Conservation (phyloP, 2,888 invertebrate genomes). For the Watsonalla cultraria region DNA sequence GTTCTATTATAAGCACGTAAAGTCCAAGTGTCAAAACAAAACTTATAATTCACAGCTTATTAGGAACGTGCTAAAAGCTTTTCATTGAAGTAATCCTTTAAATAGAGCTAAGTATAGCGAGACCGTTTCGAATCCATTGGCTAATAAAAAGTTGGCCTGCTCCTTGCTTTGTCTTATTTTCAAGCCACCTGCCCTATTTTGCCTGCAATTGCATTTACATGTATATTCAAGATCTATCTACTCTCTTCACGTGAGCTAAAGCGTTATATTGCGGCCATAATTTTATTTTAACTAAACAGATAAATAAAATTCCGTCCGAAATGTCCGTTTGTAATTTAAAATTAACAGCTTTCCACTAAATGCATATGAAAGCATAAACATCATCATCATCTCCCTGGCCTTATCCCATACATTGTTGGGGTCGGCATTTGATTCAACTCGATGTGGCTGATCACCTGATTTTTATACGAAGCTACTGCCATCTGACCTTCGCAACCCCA, state of each 20-base stretch:
- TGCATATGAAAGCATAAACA: too few species aligned
- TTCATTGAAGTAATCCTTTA: constrained; percentile 6
- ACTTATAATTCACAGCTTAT: neutral
- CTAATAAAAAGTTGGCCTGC: constrained; percentile 4
- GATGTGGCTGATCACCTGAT: too few species aligned
- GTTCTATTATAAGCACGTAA: too few species aligned
- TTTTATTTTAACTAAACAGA: neutral
- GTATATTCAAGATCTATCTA: constrained; percentile 7
- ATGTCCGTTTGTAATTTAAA: too few species aligned
- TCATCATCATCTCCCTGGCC: too few species aligned
- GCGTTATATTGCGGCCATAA: neutral
- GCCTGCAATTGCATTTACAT: constrained; percentile 6
- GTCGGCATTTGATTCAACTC: too few species aligned
- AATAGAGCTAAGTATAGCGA: neutral
- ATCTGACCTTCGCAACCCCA: too few species aligned
- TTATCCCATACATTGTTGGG: too few species aligned
- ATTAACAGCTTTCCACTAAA: too few species aligned
- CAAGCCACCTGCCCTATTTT: constrained; percentile 8
- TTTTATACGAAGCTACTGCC: too few species aligned
- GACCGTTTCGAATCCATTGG: constrained; percentile 4
- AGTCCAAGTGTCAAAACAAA: neutral
- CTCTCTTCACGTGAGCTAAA: neutral
- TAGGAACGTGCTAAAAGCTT: neutral
- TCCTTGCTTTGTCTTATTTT: constrained; percentile 7
- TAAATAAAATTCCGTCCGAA: too few species aligned